Conservation (phyloP, 2,888 invertebrate genomes). For the Caenorhabditis macrosperma region DNA sequence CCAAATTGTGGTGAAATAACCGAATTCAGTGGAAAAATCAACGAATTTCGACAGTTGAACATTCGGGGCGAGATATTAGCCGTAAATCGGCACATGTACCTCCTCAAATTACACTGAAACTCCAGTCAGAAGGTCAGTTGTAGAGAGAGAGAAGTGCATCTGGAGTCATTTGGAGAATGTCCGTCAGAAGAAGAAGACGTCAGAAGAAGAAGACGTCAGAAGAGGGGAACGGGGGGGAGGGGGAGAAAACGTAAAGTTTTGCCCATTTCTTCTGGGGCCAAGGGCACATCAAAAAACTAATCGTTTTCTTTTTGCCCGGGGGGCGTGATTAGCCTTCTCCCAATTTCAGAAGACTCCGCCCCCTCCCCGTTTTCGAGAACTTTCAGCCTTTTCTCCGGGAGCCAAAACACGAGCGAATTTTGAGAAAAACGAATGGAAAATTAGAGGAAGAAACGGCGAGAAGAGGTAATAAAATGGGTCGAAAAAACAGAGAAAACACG, state of each 20-base stretch:
- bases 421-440: not conserved
- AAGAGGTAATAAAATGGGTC: not conserved
- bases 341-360: not conserved
- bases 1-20: no score
- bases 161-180: no score
- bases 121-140: no score
- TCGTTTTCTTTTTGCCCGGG: slow-evolving; percentile 19
- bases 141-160: no score
- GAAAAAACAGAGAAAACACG: not conserved
- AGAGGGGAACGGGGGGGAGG: no score
- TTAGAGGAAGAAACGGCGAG: not conserved
- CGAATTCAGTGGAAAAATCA: no score
- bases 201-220: slow-evolving; percentile 26
- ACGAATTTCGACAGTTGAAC: no score
- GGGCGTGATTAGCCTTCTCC: slow-evolving; percentile 45
- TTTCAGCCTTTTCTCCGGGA: not conserved
- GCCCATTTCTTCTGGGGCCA: no score
- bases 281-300: slow-evolving; percentile 35
- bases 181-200: no score
- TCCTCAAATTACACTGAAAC: no score
- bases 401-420: not conserved
- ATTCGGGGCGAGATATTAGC: no score
- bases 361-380: not conserved
- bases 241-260: slow-evolving; percentile 19
- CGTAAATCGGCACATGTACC: no score